Percentiles rank a stretch among this genome's conserved stretches.
These are phyloP conservation scores for Clangula hyemalis DNA, from an alignment of 2,797 vertebrate genomes.

Conservation along the genomic window DNA sequence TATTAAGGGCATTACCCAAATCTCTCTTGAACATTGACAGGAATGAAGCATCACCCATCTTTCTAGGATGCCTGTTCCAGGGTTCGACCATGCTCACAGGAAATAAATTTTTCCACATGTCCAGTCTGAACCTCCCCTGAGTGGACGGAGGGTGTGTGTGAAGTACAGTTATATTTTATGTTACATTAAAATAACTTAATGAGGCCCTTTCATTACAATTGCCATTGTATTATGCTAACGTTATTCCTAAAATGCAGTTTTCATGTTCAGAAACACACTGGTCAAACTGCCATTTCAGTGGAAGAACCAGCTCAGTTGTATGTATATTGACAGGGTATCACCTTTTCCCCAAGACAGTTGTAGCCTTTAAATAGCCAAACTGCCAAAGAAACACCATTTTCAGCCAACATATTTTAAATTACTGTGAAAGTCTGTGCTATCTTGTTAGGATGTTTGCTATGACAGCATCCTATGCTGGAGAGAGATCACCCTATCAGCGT, in stretches of 20 bases:
- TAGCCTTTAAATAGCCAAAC: neutral
- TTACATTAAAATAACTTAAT: neutral
- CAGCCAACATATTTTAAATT: neutral
- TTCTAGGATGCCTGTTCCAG: neutral
- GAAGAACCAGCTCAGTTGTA: neutral
- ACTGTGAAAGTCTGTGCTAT: neutral
- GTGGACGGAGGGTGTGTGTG: fast-evolving
- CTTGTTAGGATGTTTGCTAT: neutral
- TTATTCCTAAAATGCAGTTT: neutral
- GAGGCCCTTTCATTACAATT: neutral
- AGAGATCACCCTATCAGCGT: neutral
- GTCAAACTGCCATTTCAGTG: neutral
- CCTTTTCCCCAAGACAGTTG: slow-evolving; percentile 24
- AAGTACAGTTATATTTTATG: neutral
- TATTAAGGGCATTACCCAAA: neutral
- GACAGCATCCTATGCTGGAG: neutral
- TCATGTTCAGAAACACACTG: neutral
- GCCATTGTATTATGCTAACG: neutral
- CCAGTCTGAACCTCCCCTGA: neutral
- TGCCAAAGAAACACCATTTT: slow-evolving; percentile 37
- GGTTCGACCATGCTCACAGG: neutral
- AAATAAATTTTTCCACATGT: neutral
- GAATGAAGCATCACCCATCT: neutral
- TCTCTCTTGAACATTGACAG: neutral
- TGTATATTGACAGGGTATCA: neutral